phyloP scores from a whole-genome alignment of 2,113 vertebrate genomes.

The Motacilla alba region DNA sequence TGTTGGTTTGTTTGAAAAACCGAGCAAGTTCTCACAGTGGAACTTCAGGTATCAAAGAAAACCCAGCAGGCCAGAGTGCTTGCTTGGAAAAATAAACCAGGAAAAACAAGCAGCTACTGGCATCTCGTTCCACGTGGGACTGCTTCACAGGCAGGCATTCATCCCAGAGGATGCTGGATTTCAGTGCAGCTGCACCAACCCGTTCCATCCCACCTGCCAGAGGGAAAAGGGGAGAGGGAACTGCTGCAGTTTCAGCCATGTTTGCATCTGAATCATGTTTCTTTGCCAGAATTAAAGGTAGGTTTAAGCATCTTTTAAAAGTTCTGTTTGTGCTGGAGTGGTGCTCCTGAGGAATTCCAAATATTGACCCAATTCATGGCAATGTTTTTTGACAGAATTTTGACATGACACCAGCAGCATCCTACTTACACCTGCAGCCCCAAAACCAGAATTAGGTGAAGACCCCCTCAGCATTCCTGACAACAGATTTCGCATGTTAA shows the following conservation, averaged over 20 bases:
- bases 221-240: not conserved
- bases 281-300: not conserved
- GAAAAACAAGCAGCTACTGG: not conserved
- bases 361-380: not conserved
- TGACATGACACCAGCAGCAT: not conserved
- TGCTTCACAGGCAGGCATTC: not conserved
- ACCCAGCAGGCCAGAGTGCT: not conserved
- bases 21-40: fast-evolving
- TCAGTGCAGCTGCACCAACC: fast-evolving
- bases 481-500: not conserved
- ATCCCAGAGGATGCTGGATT: not conserved
- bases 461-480: not conserved
- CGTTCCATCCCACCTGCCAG: fast-evolving
- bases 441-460: not conserved
- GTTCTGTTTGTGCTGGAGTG: not conserved
- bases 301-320: not conserved
- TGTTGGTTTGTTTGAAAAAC: not conserved
- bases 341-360: not conserved
- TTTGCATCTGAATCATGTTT: not conserved
- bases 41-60: constrained; percentile 9
- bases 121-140: not conserved
- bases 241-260: not conserved
- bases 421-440: not conserved
- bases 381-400: not conserved
- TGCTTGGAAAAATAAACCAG: not conserved